Conservation (phyloP, 2,113 vertebrate species). For the Sinocyclocheilus anshuiensis region DNA sequence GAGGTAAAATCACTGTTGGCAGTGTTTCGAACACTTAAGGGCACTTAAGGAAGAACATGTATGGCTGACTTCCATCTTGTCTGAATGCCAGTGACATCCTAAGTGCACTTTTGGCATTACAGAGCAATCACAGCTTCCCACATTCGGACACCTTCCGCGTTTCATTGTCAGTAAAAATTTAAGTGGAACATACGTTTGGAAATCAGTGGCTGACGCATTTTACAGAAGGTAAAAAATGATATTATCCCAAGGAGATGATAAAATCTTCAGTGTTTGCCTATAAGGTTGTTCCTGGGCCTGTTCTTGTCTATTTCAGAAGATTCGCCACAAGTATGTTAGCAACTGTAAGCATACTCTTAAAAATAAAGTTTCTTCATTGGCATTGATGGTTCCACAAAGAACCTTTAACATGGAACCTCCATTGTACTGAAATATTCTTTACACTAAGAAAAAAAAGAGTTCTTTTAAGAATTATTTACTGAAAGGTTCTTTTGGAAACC, state of each 20-base stretch:
- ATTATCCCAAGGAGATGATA: neutral
- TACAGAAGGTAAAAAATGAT: neutral
- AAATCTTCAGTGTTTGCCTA: too few species aligned
- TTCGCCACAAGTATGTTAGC: neutral
- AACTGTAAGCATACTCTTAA: neutral
- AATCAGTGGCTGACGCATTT: neutral
- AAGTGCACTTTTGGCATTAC: constrained; percentile 52
- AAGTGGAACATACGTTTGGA: constrained; percentile 16
- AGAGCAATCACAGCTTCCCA: constrained; percentile 5
- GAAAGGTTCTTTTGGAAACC: neutral
- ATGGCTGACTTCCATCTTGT: constrained; percentile 19
- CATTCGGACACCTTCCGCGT: constrained; percentile 14
- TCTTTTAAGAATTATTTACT: neutral
- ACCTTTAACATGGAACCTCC: neutral
- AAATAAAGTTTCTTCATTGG: too few species aligned
- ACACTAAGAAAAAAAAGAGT: neutral
- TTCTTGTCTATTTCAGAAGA: neutral
- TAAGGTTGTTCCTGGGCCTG: neutral
- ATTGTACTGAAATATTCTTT: neutral
- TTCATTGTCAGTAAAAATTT: constrained; percentile 31
- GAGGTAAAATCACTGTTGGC: constrained; percentile 25
- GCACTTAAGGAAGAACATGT: constrained; percentile 15
- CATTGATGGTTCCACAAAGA: neutral
- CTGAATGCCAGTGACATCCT: constrained; percentile 33
- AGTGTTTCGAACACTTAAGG: constrained; percentile 20